Evolutionary conservation across 2,797 vertebrate genomes (phyloP).

Genomic region (Rachycentron canadum): DNA sequence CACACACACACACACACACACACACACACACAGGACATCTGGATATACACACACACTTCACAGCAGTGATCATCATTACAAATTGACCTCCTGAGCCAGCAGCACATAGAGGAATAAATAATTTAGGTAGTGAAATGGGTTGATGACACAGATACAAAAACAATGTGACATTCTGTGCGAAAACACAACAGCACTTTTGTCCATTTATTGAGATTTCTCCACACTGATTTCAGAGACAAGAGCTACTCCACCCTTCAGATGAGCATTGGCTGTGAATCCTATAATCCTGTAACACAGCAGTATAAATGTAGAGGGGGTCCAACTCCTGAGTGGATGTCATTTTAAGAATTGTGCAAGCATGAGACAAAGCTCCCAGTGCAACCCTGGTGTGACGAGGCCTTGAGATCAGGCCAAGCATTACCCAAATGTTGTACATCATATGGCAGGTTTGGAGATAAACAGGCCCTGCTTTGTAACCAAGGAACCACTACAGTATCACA

Average conservation of each 20-base stretch:
- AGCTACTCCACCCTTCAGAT: conserved; percentile 13
- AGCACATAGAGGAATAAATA: conserved; percentile 15
- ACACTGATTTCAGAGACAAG: not conserved
- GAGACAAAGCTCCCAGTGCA: not conserved
- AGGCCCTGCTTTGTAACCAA: not conserved
- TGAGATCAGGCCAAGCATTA: conserved; percentile 25
- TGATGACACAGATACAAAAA: conserved; percentile 21
- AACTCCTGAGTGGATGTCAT: conserved; percentile 3
- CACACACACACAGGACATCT: conserved; percentile 17
- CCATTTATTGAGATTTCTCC: not conserved
- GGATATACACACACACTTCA: conserved; percentile 15
- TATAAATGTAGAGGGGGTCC: not conserved
- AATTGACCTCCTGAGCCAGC: conserved; percentile 21
- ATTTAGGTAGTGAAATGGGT: not conserved
- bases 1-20: too few species aligned
- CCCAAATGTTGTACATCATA: conserved; percentile 11
- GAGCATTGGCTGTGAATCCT: not conserved
- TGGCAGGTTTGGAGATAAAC: conserved; percentile 22
- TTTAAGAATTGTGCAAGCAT: conserved; percentile 8
- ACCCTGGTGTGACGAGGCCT: conserved; percentile 16
- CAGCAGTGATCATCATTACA: conserved; percentile 38
- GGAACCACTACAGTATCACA: not conserved
- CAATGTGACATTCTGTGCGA: not conserved
- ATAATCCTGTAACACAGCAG: not conserved
- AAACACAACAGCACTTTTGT: not conserved